Conservation (phyloP, 2,113 vertebrate genomes). For the Columba livia region DNA sequence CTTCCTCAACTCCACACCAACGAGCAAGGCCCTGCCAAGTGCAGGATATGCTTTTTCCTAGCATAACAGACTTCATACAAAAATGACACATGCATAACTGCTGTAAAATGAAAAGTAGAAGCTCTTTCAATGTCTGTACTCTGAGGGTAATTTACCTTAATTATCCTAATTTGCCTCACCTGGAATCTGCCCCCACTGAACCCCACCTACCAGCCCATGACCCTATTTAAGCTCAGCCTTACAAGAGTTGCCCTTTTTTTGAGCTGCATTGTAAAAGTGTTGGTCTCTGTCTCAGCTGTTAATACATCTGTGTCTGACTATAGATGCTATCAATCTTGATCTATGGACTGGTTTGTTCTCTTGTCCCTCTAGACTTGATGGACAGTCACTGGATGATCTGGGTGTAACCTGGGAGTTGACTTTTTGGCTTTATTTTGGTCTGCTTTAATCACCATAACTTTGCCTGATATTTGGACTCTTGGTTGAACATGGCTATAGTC, state of each 20-base stretch:
- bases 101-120: not conserved
- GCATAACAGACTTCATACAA: fast-evolving
- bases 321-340: fast-evolving
- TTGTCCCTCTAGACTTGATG: fast-evolving
- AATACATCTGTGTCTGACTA: fast-evolving
- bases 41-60: not conserved
- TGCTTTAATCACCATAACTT: fast-evolving
- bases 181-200: not conserved
- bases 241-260: fast-evolving
- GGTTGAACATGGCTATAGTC: fast-evolving
- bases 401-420: fast-evolving
- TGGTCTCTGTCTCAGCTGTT: fast-evolving
- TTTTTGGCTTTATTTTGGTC: fast-evolving
- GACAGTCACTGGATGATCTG: fast-evolving
- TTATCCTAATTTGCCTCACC: not conserved
- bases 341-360: fast-evolving
- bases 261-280: fast-evolving
- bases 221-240: not conserved
- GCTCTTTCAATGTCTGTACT: not conserved
- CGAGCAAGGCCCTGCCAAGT: too few species aligned
- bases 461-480: fast-evolving
- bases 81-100: fast-evolving
- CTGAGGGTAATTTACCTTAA: not conserved
- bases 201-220: not conserved
- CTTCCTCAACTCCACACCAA: not conserved